Conservation (phyloP, 1,140 invertebrate genomes). For the Cydia splendana region DNA sequence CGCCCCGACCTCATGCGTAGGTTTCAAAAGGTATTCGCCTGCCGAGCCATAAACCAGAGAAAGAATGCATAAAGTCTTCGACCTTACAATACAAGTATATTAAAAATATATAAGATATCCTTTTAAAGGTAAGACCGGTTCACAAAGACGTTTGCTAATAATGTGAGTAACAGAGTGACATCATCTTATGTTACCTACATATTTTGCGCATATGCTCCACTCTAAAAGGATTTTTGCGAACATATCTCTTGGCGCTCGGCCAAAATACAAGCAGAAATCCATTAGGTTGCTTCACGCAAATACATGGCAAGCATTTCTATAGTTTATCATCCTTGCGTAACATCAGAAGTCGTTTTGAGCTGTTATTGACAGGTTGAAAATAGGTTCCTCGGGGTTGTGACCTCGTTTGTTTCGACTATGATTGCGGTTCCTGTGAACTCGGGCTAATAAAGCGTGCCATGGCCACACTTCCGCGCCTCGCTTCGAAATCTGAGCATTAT, state of each 20-base stretch:
- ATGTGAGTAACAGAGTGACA: constrained; percentile 19
- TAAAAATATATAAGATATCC: not conserved
- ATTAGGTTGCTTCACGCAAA: constrained; percentile 23
- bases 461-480: constrained; percentile 37
- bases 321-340: constrained; percentile 30
- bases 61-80: constrained; percentile 4
- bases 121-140: constrained; percentile 17
- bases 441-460: constrained; percentile 52
- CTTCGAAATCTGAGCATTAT: constrained; percentile 40
- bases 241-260: constrained; percentile 15
- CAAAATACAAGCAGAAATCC: constrained; percentile 26
- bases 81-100: not conserved
- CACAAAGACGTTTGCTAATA: not conserved
- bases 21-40: constrained; percentile 1
- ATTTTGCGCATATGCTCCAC: constrained; percentile 14
- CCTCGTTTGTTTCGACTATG: constrained; percentile 45
- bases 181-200: constrained; percentile 29
- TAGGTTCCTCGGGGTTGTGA: constrained; percentile 43
- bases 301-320: constrained; percentile 28
- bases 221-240: constrained; percentile 27
- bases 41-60: not conserved
- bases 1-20: not conserved
- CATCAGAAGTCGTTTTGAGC: not conserved
- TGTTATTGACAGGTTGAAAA: constrained; percentile 18
- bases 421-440: constrained; percentile 48